Evolutionary conservation across 2,113 vertebrate species (phyloP).

Genomic region (Tiliqua scincoides): DNA sequence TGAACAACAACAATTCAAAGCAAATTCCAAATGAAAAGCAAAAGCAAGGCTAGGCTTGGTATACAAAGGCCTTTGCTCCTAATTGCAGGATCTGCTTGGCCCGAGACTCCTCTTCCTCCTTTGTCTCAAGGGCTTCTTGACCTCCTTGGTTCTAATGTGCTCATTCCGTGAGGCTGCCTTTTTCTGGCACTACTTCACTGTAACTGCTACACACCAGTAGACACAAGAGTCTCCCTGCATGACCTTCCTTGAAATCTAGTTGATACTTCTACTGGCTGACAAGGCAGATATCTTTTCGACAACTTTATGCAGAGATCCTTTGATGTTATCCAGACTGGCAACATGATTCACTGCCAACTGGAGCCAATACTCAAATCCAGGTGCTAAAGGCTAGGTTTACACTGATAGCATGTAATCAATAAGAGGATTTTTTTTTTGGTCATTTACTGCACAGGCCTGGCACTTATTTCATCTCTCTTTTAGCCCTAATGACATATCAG

Average conservation of each 20-base stretch:
- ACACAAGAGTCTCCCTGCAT: not conserved
- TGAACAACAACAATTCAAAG: not conserved
- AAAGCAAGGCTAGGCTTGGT: not conserved
- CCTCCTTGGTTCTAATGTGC: not conserved
- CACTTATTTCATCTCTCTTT: not conserved
- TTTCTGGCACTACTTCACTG: not conserved
- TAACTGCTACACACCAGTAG: not conserved
- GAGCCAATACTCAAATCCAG: not conserved
- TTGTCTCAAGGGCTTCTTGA: conserved; percentile 10
- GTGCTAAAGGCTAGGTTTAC: not conserved
- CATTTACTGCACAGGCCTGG: not conserved
- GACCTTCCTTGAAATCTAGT: not conserved
- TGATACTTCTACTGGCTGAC: not conserved
- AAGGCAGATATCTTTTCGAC: not conserved
- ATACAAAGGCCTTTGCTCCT: not conserved
- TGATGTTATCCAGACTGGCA: not conserved
- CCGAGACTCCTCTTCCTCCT: not conserved
- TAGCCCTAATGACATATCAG: not conserved
- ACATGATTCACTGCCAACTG: not conserved
- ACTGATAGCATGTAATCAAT: not conserved
- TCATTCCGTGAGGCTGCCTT: not conserved
- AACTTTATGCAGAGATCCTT: not conserved
- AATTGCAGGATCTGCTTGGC: not conserved
- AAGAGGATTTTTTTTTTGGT: not conserved
- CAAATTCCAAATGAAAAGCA: not conserved